phyloP scores from a whole-genome alignment of 2,797 vertebrate species.

The Protosalanx chinensis region DNA sequence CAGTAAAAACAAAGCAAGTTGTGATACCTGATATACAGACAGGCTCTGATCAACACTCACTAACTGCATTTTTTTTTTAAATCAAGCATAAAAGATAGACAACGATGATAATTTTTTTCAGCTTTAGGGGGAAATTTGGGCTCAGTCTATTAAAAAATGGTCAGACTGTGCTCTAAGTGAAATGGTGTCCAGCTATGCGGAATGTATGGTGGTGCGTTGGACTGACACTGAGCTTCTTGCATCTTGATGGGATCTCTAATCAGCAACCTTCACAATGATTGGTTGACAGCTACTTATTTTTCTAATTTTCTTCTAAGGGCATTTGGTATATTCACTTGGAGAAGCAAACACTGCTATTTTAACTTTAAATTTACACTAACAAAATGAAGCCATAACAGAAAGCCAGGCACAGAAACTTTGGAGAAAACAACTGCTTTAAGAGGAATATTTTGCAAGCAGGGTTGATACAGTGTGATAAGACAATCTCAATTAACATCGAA shows the following conservation, averaged over 20 bases:
- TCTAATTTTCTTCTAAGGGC: neutral
- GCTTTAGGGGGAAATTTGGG: slow-evolving; percentile 67
- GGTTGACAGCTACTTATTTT: neutral
- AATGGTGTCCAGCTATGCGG: slow-evolving; percentile 81
- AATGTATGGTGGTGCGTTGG: slow-evolving; percentile 83
- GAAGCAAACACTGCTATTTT: slow-evolving; percentile 14
- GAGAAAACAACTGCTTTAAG: slow-evolving; percentile 71
- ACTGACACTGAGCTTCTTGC: slow-evolving; percentile 76
- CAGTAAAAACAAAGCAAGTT: slow-evolving; percentile 95
- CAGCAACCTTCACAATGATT: slow-evolving; percentile 48
- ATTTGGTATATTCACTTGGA: neutral
- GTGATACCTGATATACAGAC: slow-evolving; percentile 99
- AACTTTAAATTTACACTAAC: slow-evolving; percentile 32
- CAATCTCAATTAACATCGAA: slow-evolving; percentile 75
- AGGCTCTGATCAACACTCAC: slow-evolving; percentile 96
- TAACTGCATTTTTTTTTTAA: slow-evolving; percentile 83
- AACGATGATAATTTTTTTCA: slow-evolving; percentile 77
- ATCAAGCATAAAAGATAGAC: slow-evolving; percentile 87
- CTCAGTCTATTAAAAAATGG: slow-evolving; percentile 82
- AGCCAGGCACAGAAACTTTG: slow-evolving; percentile 72
- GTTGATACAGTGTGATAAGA: slow-evolving; percentile 72
- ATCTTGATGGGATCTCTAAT: slow-evolving; percentile 44
- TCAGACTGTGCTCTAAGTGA: slow-evolving; percentile 77
- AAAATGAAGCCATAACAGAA: slow-evolving; percentile 58
- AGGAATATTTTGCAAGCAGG: slow-evolving; percentile 74